Evolutionary conservation across 2,888 invertebrate genomes (phyloP).

Genomic region (Rhyacophila evoluta): DNA sequence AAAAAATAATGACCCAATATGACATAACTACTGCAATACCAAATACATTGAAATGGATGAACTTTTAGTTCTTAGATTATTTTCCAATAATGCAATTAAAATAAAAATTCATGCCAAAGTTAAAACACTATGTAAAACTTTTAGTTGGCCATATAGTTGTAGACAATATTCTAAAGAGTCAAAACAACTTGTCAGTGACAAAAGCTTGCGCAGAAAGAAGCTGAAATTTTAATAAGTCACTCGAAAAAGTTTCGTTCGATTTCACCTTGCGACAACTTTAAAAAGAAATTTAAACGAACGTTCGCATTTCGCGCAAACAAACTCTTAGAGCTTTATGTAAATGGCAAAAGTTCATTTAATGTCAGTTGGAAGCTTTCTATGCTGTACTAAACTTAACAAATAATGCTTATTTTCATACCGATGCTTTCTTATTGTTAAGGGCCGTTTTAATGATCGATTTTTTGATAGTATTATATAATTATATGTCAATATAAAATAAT

Average conservation of each 20-base stretch:
- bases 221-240: constrained; percentile 39
- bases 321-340: constrained; percentile 46
- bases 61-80: no score
- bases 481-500: no score
- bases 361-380: constrained; percentile 1
- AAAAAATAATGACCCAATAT: no score
- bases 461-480: no score
- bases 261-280: constrained; percentile 37
- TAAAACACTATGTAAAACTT: background rate
- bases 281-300: constrained; percentile 45
- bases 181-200: constrained; percentile 13
- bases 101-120: no score
- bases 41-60: no score
- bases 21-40: no score
- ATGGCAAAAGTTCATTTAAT: constrained; percentile 48
- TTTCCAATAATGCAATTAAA: no score
- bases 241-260: constrained; percentile 39
- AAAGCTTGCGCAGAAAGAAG: constrained; percentile 30
- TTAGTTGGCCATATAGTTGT: background rate
- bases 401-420: background rate
- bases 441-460: background rate
- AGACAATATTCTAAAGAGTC: background rate
- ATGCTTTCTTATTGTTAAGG: no score
- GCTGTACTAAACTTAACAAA: background rate
- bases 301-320: constrained; percentile 49